phyloP scores from a whole-genome alignment of 2,113 vertebrate genomes.

The Anolis sagrei region DNA sequence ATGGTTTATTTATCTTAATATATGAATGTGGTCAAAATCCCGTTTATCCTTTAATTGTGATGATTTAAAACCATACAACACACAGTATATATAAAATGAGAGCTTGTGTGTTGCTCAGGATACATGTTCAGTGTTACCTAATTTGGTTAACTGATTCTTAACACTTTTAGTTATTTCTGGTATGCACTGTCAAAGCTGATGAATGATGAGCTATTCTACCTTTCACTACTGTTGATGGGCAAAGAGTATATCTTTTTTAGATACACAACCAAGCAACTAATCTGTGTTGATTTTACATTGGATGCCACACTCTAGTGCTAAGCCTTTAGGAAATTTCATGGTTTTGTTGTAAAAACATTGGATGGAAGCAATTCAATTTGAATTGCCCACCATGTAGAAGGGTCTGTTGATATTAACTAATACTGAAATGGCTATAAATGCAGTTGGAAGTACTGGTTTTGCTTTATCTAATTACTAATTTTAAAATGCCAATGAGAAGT shows the following conservation, averaged over 20 bases:
- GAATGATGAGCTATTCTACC: not conserved
- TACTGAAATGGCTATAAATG: not conserved
- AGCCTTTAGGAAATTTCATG: too few relatives aligned
- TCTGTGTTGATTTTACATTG: not conserved
- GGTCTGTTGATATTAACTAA: not conserved
- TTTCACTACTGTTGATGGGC: not conserved
- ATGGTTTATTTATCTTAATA: slow-evolving; percentile 11
- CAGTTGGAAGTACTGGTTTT: not conserved
- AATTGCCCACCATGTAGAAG: not conserved
- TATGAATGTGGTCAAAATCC: not conserved
- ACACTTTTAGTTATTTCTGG: too few relatives aligned
- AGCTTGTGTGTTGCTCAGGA: not conserved
- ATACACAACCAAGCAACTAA: not conserved
- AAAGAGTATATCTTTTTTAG: not conserved
- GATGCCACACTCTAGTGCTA: too few relatives aligned
- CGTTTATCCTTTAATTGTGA: not conserved
- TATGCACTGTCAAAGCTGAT: not conserved
- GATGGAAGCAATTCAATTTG: too few relatives aligned
- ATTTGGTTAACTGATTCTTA: not conserved
- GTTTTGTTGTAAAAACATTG: too few relatives aligned
- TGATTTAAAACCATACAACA: not conserved
- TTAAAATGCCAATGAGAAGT: not conserved
- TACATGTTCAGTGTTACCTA: not conserved
- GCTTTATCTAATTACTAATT: not conserved
- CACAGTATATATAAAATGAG: not conserved